These are phyloP conservation scores for Aphrocallistes beatrix DNA, from an alignment of 37 sponge, comb jelly and placozoan species.

Conservation along the genomic window DNA sequence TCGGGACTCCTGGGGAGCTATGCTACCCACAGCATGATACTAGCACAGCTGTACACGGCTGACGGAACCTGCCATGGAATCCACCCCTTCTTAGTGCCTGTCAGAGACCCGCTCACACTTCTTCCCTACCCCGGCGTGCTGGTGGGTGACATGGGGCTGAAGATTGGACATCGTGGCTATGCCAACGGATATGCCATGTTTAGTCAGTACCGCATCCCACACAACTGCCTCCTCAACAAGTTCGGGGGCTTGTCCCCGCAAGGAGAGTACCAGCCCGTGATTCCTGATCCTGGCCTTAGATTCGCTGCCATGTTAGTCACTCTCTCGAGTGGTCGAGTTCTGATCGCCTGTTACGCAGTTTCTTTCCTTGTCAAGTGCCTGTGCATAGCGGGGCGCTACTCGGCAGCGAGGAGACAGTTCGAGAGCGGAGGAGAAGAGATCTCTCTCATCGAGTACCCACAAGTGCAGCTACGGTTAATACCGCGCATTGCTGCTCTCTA, in stretches of 20 bases:
- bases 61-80: slow-evolving; percentile 83
- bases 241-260: background rate
- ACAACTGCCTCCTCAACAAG: slow-evolving; percentile 71
- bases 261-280: background rate
- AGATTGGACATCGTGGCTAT: slow-evolving; percentile 76
- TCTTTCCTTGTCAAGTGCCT: background rate
- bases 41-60: slow-evolving; percentile 83
- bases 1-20: slow-evolving; percentile 63
- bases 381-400: slow-evolving; percentile 39
- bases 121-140: slow-evolving; percentile 61
- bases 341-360: background rate
- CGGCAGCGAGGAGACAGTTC: slow-evolving; percentile 75
- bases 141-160: slow-evolving; percentile 85
- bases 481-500: background rate
- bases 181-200: slow-evolving; percentile 76
- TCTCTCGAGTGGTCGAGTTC: background rate
- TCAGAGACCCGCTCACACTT: slow-evolving; percentile 60
- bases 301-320: background rate
- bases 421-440: slow-evolving; percentile 50
- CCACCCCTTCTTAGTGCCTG: slow-evolving; percentile 76
- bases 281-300: background rate
- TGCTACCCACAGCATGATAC: slow-evolving; percentile 76
- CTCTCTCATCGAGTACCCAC: slow-evolving; percentile 74
- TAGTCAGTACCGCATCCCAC: slow-evolving; percentile 55
- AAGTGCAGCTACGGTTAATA: background rate